These are phyloP conservation scores for Rugalucina vietnamica DNA, from an alignment of 2,888 invertebrate species.

Conservation along the genomic window DNA sequence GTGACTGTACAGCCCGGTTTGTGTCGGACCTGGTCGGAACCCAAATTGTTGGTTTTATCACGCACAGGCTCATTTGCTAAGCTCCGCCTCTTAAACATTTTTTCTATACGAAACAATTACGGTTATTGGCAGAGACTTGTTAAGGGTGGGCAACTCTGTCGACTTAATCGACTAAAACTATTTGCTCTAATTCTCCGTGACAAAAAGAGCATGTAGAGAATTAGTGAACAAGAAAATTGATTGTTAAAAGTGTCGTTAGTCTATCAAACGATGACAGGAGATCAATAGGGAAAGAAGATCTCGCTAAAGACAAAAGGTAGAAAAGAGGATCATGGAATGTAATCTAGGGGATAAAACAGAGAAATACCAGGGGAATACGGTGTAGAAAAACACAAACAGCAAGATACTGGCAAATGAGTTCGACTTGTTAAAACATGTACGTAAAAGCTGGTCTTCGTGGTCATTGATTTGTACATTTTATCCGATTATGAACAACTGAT, in stretches of 20 bases:
- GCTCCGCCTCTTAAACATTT: neutral
- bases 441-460: no score
- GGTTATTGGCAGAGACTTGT: neutral
- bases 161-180: neutral
- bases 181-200: constrained; percentile 9
- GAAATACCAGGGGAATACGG: neutral
- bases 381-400: neutral
- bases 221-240: constrained; percentile 4
- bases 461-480: no score
- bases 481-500: no score
- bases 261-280: constrained; percentile 3
- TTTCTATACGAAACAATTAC: neutral
- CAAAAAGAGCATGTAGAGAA: constrained; percentile 12
- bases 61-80: neutral
- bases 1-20: no score
- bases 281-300: neutral
- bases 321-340: constrained; percentile 4
- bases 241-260: neutral
- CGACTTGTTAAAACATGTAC: no score
- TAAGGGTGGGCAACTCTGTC: neutral
- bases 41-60: neutral
- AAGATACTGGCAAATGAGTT: no score
- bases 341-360: neutral
- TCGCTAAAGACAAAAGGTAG: neutral
- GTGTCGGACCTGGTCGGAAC: no score